Evolutionary conservation across 2,113 vertebrate genomes (phyloP).

Genomic region (Trinectes maculatus): DNA sequence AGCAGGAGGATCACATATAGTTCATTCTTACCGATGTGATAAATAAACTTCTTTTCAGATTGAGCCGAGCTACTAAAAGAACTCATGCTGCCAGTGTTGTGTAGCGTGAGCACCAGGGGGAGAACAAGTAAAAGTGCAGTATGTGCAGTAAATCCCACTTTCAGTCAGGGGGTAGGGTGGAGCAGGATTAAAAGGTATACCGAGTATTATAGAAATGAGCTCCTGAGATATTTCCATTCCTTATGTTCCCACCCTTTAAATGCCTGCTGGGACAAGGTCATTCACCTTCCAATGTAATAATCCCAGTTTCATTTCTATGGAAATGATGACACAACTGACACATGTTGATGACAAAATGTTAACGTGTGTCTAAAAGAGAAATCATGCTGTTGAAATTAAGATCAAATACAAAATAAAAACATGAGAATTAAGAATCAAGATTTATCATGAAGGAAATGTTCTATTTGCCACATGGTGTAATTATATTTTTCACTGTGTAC

Average conservation of each 20-base stretch:
- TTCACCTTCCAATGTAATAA: constrained; percentile 27
- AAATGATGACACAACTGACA: constrained; percentile 21
- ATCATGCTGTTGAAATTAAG: no score
- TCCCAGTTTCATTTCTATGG: constrained; percentile 16
- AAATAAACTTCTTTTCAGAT: neutral
- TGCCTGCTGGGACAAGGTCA: constrained; percentile 27
- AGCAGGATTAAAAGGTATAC: constrained; percentile 64
- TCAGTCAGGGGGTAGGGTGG: constrained; percentile 36
- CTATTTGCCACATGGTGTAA: neutral
- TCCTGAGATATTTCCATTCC: constrained; percentile 54
- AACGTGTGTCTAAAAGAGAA: no score
- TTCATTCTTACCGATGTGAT: constrained; percentile 16
- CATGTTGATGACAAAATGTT: neutral
- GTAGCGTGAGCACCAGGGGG: constrained; percentile 26
- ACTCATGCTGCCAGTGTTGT: neutral
- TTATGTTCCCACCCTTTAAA: constrained; percentile 16
- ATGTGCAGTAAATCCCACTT: constrained; percentile 58
- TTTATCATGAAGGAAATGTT: neutral
- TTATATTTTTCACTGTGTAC: constrained; percentile 14
- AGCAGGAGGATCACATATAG: constrained; percentile 18
- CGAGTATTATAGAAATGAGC: constrained; percentile 49
- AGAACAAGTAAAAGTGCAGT: constrained; percentile 50
- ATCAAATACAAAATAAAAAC: no score
- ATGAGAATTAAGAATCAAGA: neutral
- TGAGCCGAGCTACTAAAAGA: neutral